Conservation (phyloP, 2,888 invertebrate genomes). For the Napeogenes sylphis region DNA sequence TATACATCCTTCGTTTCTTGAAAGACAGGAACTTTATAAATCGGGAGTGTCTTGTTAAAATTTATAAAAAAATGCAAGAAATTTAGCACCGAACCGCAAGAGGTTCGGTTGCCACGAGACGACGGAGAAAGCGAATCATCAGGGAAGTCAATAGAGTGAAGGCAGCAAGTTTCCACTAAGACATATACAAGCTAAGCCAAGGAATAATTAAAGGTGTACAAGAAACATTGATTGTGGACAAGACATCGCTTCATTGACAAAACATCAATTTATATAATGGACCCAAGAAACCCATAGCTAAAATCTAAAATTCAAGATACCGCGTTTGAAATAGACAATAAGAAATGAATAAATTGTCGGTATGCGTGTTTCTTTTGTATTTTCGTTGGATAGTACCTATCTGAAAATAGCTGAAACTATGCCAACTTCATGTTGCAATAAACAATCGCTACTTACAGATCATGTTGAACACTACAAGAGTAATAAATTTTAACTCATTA, state of each 20-base stretch:
- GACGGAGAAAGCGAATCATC: conserved; percentile 49
- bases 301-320: not conserved
- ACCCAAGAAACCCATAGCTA: conserved; percentile 29
- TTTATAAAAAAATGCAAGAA: conserved; percentile 20
- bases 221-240: conserved; percentile 62
- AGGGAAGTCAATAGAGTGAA: conserved; percentile 45
- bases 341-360: not conserved
- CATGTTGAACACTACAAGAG: conserved; percentile 25
- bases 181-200: conserved; percentile 65
- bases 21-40: conserved; percentile 21
- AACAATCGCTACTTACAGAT: conserved; percentile 26
- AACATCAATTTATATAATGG: conserved; percentile 14
- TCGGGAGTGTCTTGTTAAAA: conserved; percentile 18
- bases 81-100: conserved; percentile 25
- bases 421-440: conserved; percentile 35
- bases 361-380: conserved; percentile 10
- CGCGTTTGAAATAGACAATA: conserved; percentile 11
- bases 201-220: conserved; percentile 43
- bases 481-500: conserved; percentile 26
- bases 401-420: conserved; percentile 31
- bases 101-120: conserved; percentile 35
- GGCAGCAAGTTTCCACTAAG: conserved; percentile 42
- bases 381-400: conserved; percentile 12
- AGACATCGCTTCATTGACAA: conserved; percentile 45
- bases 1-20: conserved; percentile 31